Evolutionary conservation across 2,888 invertebrate species (phyloP), one percentile per base, ranked within the genome.

Genomic region (Deroplatys truncata): DNA sequence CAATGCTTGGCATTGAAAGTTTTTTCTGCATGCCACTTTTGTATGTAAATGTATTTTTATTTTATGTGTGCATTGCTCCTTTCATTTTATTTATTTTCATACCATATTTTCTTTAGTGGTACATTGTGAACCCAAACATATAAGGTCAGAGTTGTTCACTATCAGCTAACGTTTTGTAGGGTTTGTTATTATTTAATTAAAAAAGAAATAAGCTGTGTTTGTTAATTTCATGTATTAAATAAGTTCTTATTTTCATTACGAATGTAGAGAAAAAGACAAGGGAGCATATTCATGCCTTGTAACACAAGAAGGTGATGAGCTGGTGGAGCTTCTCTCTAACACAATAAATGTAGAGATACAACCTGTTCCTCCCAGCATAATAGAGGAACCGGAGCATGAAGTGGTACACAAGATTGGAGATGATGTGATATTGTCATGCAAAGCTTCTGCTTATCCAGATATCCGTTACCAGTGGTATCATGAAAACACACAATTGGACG

Each of bases 281-380:
- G 93, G 93, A 84, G 92, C 92, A 90, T 93, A 93, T 91, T 92
- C 92, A 90, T 93, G 93, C 89, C 91, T 91, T 31, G 91, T 92
- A 16, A 90, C 82, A 25, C 92, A 92, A 87, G 86, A 89, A 10
- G 85, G 85, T 49, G 86, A 89, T 88, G 89, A 89, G 28, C 87
- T 86, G 35, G 85, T 49, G 49, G 28, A 43, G 9, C 84, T 91
- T 29, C 89, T 72, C 88, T 92, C 91, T 29, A 90, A 92, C 43
- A 72, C 86, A 31, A 90, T 91, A 16, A 88, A 84, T n/a, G 91
- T 92, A 9, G 82, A 89, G 84, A 88, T 91, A 28, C 35, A 87
- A 20, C 91, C 91, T 20, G 86, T 91, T 88, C 90, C 88, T 25
- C 92, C 92, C 25, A 84, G 35, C 25, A 90, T 92, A 31, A n/a